Conservation (phyloP, 2,888 invertebrate species). For the Venusia cambrica region DNA sequence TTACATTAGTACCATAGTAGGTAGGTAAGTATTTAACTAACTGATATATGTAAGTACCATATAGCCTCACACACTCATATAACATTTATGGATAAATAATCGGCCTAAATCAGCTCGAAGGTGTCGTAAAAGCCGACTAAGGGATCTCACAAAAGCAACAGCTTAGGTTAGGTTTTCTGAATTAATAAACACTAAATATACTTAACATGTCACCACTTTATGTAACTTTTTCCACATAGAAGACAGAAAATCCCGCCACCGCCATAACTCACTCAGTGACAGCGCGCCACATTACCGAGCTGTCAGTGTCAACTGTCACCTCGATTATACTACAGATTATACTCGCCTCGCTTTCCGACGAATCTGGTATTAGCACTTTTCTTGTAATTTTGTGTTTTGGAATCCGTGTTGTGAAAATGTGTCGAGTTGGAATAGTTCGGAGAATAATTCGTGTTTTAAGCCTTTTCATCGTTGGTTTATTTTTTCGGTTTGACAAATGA, state of each 20-base stretch:
- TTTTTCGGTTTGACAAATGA: no score
- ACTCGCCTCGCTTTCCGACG: constrained; percentile 11
- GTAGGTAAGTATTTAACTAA: no score
- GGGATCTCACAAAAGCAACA: no score
- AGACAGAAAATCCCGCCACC: constrained; percentile 48
- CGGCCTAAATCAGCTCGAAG: no score
- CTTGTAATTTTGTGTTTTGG: constrained; percentile 11
- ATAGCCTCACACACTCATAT: no score
- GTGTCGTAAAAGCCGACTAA: no score
- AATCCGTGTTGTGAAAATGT: constrained; percentile 17
- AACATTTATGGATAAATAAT: no score
- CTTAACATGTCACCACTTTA: neutral
- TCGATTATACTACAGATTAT: constrained; percentile 10
- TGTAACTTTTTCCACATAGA: constrained; percentile 12
- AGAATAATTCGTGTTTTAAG: constrained; percentile 16
- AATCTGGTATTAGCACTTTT: constrained; percentile 14
- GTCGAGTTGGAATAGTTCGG: constrained; percentile 13
- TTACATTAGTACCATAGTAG: no score
- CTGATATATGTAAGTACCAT: no score
- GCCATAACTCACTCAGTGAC: constrained; percentile 46
- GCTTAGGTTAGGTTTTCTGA: no score
- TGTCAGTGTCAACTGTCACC: constrained; percentile 20
- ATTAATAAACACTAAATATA: neutral
- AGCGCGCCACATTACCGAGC: constrained; percentile 21
- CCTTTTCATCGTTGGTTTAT: constrained; percentile 7